These are phyloP conservation scores for Arctopsyche grandis DNA, from an alignment of 1,140 invertebrate species.

Conservation along the genomic window DNA sequence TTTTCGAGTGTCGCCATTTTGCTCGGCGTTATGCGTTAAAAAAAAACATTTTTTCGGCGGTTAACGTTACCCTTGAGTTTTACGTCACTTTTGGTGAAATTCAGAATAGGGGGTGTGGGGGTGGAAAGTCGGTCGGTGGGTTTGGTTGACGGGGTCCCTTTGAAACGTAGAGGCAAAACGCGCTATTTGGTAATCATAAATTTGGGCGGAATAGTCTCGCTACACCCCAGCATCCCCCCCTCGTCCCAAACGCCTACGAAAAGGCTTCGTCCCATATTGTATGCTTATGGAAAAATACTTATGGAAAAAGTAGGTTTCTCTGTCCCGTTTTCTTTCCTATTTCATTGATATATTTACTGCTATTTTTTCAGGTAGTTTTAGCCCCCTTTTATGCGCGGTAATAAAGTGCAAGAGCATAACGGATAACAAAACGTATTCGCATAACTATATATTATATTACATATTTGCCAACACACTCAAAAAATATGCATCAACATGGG, in stretches of 20 bases:
- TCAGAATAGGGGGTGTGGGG: too few species aligned
- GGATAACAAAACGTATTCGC: constrained; percentile 20
- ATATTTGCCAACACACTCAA: neutral
- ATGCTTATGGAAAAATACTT: constrained; percentile 45
- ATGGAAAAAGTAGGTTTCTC: constrained; percentile 36
- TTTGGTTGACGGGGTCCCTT: neutral
- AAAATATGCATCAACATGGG: neutral
- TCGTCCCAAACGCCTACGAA: neutral
- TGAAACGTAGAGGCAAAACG: neutral
- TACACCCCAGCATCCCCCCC: neutral
- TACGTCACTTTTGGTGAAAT: too few species aligned
- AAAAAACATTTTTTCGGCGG: too few species aligned
- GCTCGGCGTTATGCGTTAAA: too few species aligned
- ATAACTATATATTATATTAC: neutral
- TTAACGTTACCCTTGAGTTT: too few species aligned
- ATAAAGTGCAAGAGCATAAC: constrained; percentile 30
- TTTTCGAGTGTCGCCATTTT: too few species aligned
- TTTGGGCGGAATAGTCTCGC: constrained; percentile 36
- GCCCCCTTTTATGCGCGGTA: constrained; percentile 30
- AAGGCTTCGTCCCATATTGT: constrained; percentile 33
- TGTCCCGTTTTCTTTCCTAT: constrained; percentile 31
- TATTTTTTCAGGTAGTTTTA: constrained; percentile 42
- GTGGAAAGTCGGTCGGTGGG: neutral
- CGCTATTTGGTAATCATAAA: constrained; percentile 41
- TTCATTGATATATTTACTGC: constrained; percentile 42